Evolutionary conservation across 2,888 invertebrate species (phyloP), one percentile per base, ranked within the genome.

Genomic region (Acanthosepion esculentum): DNA sequence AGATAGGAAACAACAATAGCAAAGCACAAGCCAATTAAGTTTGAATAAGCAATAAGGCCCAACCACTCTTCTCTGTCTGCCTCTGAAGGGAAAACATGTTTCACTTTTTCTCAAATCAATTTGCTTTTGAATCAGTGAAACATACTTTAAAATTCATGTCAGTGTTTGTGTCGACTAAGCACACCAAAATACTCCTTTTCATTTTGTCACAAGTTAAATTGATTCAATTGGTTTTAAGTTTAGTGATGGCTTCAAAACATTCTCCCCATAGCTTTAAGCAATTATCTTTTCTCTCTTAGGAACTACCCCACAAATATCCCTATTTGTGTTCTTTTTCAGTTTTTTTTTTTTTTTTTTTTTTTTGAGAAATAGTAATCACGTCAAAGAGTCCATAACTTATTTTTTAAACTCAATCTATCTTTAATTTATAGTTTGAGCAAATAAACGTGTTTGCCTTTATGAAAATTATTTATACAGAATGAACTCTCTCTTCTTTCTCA

Each of bases 121-220:
- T 78, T 78, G 15, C n/a, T 33, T 78, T 78, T 78, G n/a, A n/a
- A 78, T 78, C 33, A 78, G 78, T n/a, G n/a, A n/a, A n/a, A 78
- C 12, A 78, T 78, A 78, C 33, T n/a, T 78, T 78, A 78, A n/a
- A 78, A 78, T 78, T n/a, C 78, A 78, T 78, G n/a, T 78, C n/a
- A n/a, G n/a, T 78, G n/a, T 78, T 78, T n/a, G 78, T 78, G n/a
- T 78, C 78, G 2, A 78, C n/a, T 33, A 78, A n/a, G n/a, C 78
- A 78, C 78, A 78, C 78, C n/a, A 78, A 78, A 78, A 78, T 78
- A 78, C n/a, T n/a, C n/a, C n/a, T 78, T 78, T 59, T 59, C 59
- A 59, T 59, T 59, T 59, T 59, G 59, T 59, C n/a, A 78, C 78
- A 78, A 78, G n/a, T 78, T 78, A 78, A 78, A 78, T n/a, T 78